These are phyloP conservation scores for Stenichneumon culpator DNA, from an alignment of 2,888 invertebrate genomes.

Conservation along the genomic window DNA sequence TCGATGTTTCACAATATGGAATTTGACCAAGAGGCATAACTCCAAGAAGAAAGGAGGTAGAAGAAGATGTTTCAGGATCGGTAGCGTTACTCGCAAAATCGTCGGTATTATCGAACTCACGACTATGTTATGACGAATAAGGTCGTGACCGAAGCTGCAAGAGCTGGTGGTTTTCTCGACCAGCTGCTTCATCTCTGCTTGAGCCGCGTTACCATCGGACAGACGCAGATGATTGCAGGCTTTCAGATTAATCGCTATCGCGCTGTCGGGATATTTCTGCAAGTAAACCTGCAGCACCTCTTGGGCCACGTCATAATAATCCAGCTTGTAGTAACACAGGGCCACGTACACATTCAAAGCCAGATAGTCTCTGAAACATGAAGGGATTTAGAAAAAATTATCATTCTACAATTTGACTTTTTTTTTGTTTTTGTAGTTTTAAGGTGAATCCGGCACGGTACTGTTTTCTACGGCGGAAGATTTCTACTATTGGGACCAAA, in stretches of 20 bases:
- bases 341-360: slow-evolving; percentile 99
- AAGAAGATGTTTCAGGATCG: not conserved
- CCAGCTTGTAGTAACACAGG: slow-evolving; percentile 98
- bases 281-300: slow-evolving; percentile 98
- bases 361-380: slow-evolving; percentile 91
- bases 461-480: not conserved
- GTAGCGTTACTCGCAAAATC: not conserved
- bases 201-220: slow-evolving; percentile 98
- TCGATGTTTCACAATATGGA: not conserved
- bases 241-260: slow-evolving; percentile 97
- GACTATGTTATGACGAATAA: slow-evolving; percentile 97
- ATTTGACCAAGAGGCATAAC: too few relatives aligned
- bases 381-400: too few relatives aligned
- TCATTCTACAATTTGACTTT: not conserved
- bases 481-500: not conserved
- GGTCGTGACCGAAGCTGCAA: slow-evolving; percentile 93
- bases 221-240: slow-evolving; percentile 93
- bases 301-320: slow-evolving; percentile 99
- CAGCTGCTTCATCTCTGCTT: slow-evolving; percentile 94
- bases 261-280: slow-evolving; percentile 96
- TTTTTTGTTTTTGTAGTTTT: not conserved
- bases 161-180: slow-evolving; percentile 89
- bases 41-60: too few relatives aligned
- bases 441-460: not conserved
- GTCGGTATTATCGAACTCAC: slow-evolving; percentile 82